Conservation (phyloP, 2,113 vertebrate genomes). For the Ivindomyrus marchei region DNA sequence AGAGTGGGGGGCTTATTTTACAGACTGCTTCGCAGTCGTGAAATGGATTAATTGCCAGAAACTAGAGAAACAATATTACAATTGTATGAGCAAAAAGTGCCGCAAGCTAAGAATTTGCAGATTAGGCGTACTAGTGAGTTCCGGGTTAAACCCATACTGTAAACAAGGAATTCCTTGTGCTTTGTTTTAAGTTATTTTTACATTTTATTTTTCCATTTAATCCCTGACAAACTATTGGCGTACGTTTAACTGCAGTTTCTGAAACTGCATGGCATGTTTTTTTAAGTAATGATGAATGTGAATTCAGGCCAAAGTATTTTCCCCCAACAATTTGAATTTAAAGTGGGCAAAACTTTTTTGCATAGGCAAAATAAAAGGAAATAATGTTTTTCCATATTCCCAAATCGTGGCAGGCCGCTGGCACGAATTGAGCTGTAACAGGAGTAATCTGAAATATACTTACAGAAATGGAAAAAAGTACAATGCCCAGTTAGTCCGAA, state of each 20-base stretch:
- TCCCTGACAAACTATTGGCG: background rate
- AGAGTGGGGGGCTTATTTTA: background rate
- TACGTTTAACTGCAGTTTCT: background rate
- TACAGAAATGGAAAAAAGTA: background rate
- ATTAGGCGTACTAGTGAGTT: background rate
- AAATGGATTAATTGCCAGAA: background rate
- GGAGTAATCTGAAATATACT: background rate
- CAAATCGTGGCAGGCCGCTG: background rate
- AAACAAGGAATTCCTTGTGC: background rate
- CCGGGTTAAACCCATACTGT: background rate
- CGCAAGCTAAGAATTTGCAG: background rate
- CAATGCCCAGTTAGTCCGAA: background rate
- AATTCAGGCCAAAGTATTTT: background rate
- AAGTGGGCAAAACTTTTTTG: background rate
- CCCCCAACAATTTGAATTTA: background rate
- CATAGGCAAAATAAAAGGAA: background rate
- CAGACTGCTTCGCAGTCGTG: background rate
- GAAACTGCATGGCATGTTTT: background rate
- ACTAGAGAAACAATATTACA: background rate
- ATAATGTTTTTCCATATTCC: background rate
- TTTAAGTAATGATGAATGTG: background rate
- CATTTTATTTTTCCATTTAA: background rate
- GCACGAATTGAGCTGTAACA: background rate
- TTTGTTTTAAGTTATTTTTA: background rate
- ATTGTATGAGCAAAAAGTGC: background rate